Conservation (phyloP, 2,888 invertebrate genomes). For the Crossocerus cetratus region DNA sequence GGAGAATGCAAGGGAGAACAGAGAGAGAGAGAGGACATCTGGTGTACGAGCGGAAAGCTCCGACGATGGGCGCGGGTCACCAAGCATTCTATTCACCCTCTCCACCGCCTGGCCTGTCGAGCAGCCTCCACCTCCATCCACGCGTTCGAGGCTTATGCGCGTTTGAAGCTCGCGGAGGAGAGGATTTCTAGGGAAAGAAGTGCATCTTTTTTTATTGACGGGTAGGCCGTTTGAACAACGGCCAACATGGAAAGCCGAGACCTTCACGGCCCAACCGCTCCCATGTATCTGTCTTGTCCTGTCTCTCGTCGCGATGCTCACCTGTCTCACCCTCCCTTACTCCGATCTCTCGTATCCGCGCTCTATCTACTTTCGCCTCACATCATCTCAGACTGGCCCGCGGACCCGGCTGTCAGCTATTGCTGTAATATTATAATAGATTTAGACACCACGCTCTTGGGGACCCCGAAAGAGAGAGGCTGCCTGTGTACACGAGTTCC, state of each 20-base stretch:
- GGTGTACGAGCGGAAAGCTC: constrained; percentile 42
- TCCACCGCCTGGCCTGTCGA: constrained; percentile 8
- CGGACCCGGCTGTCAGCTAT: constrained; percentile 43
- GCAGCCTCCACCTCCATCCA: constrained; percentile 18
- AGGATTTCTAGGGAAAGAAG: constrained; percentile 68
- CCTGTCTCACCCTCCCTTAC: no score
- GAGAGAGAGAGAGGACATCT: neutral
- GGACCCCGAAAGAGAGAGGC: constrained; percentile 6
- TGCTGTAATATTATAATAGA: constrained; percentile 68
- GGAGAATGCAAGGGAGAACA: neutral
- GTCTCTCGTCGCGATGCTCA: constrained; percentile 7
- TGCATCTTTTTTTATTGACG: constrained; percentile 73
- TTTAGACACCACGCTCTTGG: constrained; percentile 59
- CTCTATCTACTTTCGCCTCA: constrained; percentile 11
- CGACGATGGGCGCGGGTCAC: constrained; percentile 57
- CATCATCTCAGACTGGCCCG: constrained; percentile 34
- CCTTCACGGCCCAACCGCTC: constrained; percentile 30
- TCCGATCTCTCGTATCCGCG: no score
- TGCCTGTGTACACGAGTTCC: constrained; percentile 8
- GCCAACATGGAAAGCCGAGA: constrained; percentile 71
- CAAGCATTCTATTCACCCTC: constrained; percentile 50
- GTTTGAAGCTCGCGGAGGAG: constrained; percentile 70
- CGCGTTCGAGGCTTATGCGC: constrained; percentile 46
- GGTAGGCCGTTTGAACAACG: constrained; percentile 74
- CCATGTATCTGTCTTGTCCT: constrained; percentile 3